Percentiles rank a stretch among this genome's conserved stretches.
Conservation (phyloP, 2,797 vertebrate genomes). For the Adelosebastes latens region DNA sequence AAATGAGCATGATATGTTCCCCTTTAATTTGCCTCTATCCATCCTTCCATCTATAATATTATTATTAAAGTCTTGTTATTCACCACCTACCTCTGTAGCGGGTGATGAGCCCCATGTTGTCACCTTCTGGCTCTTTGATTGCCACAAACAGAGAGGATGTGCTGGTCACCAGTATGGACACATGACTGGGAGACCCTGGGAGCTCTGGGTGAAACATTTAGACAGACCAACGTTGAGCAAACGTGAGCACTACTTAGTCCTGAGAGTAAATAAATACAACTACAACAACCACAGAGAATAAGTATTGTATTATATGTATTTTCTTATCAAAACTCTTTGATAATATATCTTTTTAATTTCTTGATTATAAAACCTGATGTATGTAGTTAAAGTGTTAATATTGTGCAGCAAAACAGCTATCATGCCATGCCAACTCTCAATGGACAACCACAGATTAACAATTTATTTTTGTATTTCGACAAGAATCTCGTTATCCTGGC, state of each 20-base stretch:
- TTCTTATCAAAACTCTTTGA: background rate
- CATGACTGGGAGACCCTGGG: slow-evolving; percentile 74
- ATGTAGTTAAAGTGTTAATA: background rate
- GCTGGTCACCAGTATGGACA: slow-evolving; percentile 79
- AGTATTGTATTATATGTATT: background rate
- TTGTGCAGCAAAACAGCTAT: background rate
- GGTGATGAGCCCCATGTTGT: slow-evolving; percentile 73
- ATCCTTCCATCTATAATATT: background rate
- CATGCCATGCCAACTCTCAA: background rate
- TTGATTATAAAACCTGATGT: background rate
- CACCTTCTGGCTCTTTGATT: slow-evolving; percentile 75
- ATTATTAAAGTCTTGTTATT: background rate
- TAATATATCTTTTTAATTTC: background rate
- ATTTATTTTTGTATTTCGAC: background rate
- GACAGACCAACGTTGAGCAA: background rate
- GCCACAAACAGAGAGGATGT: slow-evolving; percentile 74
- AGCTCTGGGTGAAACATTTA: slow-evolving; percentile 63
- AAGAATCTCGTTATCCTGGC: background rate
- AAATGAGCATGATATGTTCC: background rate
- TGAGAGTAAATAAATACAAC: background rate
- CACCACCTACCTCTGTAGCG: slow-evolving; percentile 76
- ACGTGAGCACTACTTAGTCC: background rate
- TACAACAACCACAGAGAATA: background rate
- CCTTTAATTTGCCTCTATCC: background rate
- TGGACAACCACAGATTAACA: background rate